phyloP scores from a whole-genome alignment of 2,888 invertebrate genomes.

The Eledone cirrhosa region DNA sequence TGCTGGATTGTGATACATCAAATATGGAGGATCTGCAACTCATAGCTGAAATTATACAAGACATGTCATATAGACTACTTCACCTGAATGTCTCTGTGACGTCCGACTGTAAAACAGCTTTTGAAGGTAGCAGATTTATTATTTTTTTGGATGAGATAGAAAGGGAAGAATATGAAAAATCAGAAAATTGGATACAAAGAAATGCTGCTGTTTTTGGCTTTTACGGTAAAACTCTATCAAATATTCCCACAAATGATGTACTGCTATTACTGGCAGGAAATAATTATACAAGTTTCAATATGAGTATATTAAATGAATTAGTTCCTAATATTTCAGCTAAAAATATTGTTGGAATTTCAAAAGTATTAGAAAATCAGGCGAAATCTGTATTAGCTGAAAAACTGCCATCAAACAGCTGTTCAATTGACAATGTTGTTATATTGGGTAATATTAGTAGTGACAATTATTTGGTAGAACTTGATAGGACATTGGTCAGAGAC shows the following conservation, averaged over 20 bases:
- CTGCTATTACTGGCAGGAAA: slow-evolving; percentile 59
- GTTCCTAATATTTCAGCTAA: slow-evolving; percentile 55
- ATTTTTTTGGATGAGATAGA: slow-evolving; percentile 54
- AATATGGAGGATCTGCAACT: slow-evolving; percentile 48
- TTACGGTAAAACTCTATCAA: slow-evolving; percentile 55
- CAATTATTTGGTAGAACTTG: slow-evolving; percentile 46
- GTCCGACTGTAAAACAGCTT: slow-evolving; percentile 49
- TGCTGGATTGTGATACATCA: slow-evolving; percentile 48
- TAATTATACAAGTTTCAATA: slow-evolving; percentile 62
- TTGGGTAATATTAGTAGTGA: slow-evolving; percentile 63
- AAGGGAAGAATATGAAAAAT: slow-evolving; percentile 40
- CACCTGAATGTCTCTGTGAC: slow-evolving; percentile 45
- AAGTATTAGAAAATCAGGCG: slow-evolving; percentile 59
- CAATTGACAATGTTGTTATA: slow-evolving; percentile 60
- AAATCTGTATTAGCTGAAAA: slow-evolving; percentile 59
- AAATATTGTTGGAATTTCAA: slow-evolving; percentile 59
- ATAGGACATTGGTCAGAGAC: slow-evolving; percentile 53
- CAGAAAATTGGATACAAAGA: slow-evolving; percentile 52
- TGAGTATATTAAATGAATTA: slow-evolving; percentile 56
- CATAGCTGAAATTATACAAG: slow-evolving; percentile 59
- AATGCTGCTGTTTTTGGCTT: slow-evolving; percentile 50
- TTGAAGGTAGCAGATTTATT: slow-evolving; percentile 54
- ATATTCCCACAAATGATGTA: slow-evolving; percentile 51
- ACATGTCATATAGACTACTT: slow-evolving; percentile 55
- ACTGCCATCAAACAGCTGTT: slow-evolving; percentile 58